phyloP scores from a whole-genome alignment of 2,797 vertebrate species.

The Enteromius unitaeniatus region DNA sequence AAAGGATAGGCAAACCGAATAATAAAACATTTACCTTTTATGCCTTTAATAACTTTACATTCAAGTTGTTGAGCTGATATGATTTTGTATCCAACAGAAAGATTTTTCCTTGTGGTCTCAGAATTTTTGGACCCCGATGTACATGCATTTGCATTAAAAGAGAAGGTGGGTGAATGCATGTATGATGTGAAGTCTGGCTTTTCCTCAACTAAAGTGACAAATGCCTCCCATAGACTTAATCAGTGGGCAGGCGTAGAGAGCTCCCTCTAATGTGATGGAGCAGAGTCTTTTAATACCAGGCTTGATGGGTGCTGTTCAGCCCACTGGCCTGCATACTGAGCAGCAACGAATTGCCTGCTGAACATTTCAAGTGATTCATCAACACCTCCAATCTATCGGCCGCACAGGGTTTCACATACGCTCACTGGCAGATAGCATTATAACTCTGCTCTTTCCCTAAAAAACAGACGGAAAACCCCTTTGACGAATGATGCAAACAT shows the following conservation, averaged over 20 bases:
- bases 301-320: constrained; percentile 74
- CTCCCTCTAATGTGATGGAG: constrained; percentile 78
- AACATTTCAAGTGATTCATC: constrained; percentile 80
- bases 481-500: constrained; percentile 75
- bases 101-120: neutral
- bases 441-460: constrained; percentile 70
- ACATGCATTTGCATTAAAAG: constrained; percentile 2
- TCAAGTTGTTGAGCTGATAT: neutral
- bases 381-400: constrained; percentile 78
- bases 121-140: neutral
- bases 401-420: constrained; percentile 52
- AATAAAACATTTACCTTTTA: neutral
- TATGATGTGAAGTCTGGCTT: constrained; percentile 47
- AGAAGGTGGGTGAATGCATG: neutral
- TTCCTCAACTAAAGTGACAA: constrained; percentile 69
- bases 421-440: constrained; percentile 72
- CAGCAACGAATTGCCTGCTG: constrained; percentile 81
- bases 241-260: constrained; percentile 60
- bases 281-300: constrained; percentile 83
- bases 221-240: constrained; percentile 79
- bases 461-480: constrained; percentile 70
- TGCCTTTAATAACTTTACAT: neutral
- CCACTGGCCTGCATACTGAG: constrained; percentile 82
- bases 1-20: neutral
- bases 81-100: neutral